Evolutionary conservation across 2,888 invertebrate genomes (phyloP).

Genomic region (Apamea epomidion): DNA sequence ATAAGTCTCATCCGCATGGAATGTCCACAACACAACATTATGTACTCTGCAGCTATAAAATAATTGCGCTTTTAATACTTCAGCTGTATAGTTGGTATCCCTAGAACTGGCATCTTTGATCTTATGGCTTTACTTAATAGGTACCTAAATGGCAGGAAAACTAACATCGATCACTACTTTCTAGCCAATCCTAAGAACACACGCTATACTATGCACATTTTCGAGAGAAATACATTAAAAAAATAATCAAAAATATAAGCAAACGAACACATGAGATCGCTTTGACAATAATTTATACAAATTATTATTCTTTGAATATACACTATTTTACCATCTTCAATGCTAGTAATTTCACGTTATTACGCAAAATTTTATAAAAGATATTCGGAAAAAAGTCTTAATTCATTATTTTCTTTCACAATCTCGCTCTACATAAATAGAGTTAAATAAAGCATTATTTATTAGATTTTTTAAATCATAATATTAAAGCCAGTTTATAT

Average conservation of each 20-base stretch:
- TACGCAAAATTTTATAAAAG: neutral
- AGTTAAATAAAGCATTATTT: slow-evolving; percentile 54
- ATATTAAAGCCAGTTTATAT: slow-evolving; percentile 45
- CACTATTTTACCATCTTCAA: neutral
- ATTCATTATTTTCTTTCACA: slow-evolving; percentile 8
- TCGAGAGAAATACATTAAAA: slow-evolving; percentile 45
- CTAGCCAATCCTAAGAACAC: slow-evolving; percentile 11
- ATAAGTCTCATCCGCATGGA: slow-evolving; percentile 58
- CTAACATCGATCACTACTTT: neutral
- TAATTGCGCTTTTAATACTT: slow-evolving; percentile 26
- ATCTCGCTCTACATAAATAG: slow-evolving; percentile 11
- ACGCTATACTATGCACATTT: slow-evolving; percentile 10
- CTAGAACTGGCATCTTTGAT: slow-evolving; percentile 10
- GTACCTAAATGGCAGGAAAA: slow-evolving; percentile 34
- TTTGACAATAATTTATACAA: slow-evolving; percentile 19
- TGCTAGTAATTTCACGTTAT: neutral
- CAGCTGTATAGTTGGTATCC: slow-evolving; percentile 18
- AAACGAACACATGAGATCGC: slow-evolving; percentile 57
- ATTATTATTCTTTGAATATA: neutral
- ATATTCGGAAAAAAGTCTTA: neutral
- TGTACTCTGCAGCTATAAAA: slow-evolving; percentile 28
- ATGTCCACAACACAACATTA: slow-evolving; percentile 58
- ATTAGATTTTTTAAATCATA: slow-evolving; percentile 52
- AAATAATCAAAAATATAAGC: slow-evolving; percentile 50
- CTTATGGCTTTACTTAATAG: slow-evolving; percentile 25